Conservation (phyloP, 2,888 invertebrate species). For the Isotomurus palustris region DNA sequence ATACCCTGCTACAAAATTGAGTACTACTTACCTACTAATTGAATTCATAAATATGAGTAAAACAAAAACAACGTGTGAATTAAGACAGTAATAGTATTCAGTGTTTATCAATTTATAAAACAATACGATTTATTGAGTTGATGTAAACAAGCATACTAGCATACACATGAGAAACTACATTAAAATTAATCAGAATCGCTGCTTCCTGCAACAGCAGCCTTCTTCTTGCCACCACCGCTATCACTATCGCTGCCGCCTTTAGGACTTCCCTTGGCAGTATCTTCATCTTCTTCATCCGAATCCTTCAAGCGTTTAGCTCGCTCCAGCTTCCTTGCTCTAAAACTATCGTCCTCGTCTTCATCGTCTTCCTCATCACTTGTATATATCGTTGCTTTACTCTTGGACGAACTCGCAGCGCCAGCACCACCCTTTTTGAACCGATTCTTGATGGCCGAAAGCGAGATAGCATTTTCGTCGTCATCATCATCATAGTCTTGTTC, state of each 20-base stretch:
- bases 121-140: too few species aligned
- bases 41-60: too few species aligned
- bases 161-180: too few species aligned
- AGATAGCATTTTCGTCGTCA: slow-evolving; percentile 84
- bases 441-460: slow-evolving; percentile 89
- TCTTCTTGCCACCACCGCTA: slow-evolving; percentile 4
- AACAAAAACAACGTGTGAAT: too few species aligned
- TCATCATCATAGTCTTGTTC: slow-evolving; percentile 61
- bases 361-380: slow-evolving; percentile 68
- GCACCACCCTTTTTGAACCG: slow-evolving; percentile 71
- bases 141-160: too few species aligned
- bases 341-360: slow-evolving; percentile 47
- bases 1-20: too few species aligned
- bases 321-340: slow-evolving; percentile 66
- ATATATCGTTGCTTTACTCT: slow-evolving; percentile 59
- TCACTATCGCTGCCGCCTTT: slow-evolving; percentile 5
- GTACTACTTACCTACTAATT: too few species aligned
- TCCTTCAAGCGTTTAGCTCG: slow-evolving; percentile 74
- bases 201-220: slow-evolving; percentile 1
- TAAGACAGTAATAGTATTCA: too few species aligned
- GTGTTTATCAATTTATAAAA: too few species aligned
- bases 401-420: slow-evolving; percentile 9
- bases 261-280: slow-evolving; percentile 38
- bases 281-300: slow-evolving; percentile 61
- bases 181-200: slow-evolving; percentile 12